Base-by-base conservation (phyloP, 1,140 invertebrate species). In the Ceratosolen solmsi region DNA sequence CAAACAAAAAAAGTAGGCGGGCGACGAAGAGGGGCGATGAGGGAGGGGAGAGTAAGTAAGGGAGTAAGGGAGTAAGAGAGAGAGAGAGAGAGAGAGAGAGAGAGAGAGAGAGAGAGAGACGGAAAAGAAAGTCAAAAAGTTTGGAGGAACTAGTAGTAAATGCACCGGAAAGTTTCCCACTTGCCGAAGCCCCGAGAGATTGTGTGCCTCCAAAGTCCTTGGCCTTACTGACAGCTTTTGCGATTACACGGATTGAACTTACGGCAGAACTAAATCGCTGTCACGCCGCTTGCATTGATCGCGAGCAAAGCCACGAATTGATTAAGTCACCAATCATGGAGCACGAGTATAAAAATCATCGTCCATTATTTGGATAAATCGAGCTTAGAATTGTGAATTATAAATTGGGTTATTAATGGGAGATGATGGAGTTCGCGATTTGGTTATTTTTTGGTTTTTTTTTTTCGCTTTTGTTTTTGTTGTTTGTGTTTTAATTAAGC, bases 111-210 rank as follows among this genome's bases (percentile, higher is more conserved):
- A 13, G 9, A 30, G 49, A 60, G 70, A 79, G 25, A 17, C 56
- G 13, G 54, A 36, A 27, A 72, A 54, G 56, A 38, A 74, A 74
- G 72, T 74, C 79, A 56, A 65, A 81, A 75, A 81, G 72, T 74
- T 71, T 13, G 30, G 72, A n/a, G 76, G 25, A 82, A 86, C 84
- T 85, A 84, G 85, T 85, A 84, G 85, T 85, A 86, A 86, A 87
- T 87, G 82, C 84, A 86, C 84, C 87, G 86, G 84, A 87, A 87
- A 87, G 71, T 87, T 87, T 87, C 81, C 84, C 85, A 84, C 85
- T 87, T 81, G 85, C 84, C 78, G 85, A 87, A 80, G 75, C 78
- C 65, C 74, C n/a, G 22, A n/a, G 30, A 20, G 13, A 36, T 36
- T 65, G 63, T 65, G 63, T 36, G 63, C 63, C 63, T 58, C 25